Evolutionary conservation across 2,888 invertebrate genomes (phyloP).

Genomic region (Leptura quadrifasciata): DNA sequence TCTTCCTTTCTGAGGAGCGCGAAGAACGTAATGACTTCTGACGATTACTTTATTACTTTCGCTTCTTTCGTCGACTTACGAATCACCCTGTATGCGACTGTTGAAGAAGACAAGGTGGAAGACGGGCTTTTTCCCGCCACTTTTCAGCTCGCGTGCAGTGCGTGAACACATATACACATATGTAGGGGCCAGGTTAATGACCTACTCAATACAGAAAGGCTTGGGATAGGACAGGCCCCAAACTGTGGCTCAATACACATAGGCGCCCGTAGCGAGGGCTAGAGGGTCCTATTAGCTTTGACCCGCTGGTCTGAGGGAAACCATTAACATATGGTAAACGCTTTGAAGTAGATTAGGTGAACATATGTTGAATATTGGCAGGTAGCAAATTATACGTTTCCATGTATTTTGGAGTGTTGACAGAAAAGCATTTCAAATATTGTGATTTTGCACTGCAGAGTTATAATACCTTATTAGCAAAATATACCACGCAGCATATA

Average conservation of each 20-base stretch:
- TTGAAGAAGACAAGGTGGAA: conserved; percentile 60
- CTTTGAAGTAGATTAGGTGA: conserved; percentile 25
- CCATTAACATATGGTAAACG: neutral
- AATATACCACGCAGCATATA: too few species aligned
- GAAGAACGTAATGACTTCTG: neutral
- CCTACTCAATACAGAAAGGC: conserved; percentile 69
- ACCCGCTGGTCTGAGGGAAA: neutral
- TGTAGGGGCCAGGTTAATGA: conserved; percentile 71
- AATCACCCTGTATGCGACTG: conserved; percentile 28
- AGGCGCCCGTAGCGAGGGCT: conserved; percentile 34
- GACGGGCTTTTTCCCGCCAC: conserved; percentile 66
- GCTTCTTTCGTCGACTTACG: conserved; percentile 8
- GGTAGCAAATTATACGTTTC: neutral
- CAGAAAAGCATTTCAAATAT: too few species aligned
- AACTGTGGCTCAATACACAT: conserved; percentile 60
- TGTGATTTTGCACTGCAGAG: too few species aligned
- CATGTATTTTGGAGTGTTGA: too few species aligned
- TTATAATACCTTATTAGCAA: too few species aligned
- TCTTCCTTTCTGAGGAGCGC: conserved; percentile 7
- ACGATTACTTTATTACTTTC: conserved; percentile 9
- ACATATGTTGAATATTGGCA: conserved; percentile 14
- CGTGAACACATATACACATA: conserved; percentile 65
- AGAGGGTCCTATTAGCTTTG: conserved; percentile 13
- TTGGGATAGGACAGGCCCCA: conserved; percentile 72
- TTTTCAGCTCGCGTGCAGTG: conserved; percentile 69